phyloP scores from a whole-genome alignment of 1,140 invertebrate genomes.

The Sminthurinus signatus region DNA sequence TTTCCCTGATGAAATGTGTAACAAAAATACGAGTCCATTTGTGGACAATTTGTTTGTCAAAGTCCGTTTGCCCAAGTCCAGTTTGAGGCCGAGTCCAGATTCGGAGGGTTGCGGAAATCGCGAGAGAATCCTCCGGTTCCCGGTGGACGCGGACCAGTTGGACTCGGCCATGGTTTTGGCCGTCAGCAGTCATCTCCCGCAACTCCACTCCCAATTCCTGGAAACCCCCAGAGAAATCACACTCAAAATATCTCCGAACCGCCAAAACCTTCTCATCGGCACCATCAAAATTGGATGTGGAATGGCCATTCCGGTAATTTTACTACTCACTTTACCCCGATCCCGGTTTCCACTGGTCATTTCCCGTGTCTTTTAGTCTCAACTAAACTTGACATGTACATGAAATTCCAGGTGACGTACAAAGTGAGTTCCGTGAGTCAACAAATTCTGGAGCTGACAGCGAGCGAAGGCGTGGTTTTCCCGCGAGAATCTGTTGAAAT shows the following conservation, averaged over 20 bases:
- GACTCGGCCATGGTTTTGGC: background rate
- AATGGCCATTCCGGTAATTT: constrained; percentile 3
- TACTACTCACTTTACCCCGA: background rate
- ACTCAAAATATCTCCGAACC: background rate
- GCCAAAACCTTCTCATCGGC: background rate
- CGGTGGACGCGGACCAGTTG: background rate
- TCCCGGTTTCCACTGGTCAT: background rate
- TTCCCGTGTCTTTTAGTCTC: background rate
- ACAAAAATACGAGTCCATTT: no score
- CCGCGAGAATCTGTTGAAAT: background rate
- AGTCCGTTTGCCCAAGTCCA: no score
- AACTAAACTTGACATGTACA: background rate
- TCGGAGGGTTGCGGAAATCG: no score
- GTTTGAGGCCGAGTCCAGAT: no score
- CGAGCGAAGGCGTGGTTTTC: background rate
- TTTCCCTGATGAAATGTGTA: no score
- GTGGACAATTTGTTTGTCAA: no score
- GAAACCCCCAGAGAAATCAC: background rate
- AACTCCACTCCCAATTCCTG: background rate
- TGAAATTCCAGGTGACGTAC: background rate
- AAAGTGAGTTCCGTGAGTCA: constrained; percentile 2
- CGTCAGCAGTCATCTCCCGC: background rate
- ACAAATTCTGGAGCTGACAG: background rate
- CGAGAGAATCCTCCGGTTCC: background rate
- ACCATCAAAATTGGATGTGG: background rate